Base-by-base conservation (phyloP, 2,797 vertebrate species). In the Paramormyrops hopkinsi region DNA sequence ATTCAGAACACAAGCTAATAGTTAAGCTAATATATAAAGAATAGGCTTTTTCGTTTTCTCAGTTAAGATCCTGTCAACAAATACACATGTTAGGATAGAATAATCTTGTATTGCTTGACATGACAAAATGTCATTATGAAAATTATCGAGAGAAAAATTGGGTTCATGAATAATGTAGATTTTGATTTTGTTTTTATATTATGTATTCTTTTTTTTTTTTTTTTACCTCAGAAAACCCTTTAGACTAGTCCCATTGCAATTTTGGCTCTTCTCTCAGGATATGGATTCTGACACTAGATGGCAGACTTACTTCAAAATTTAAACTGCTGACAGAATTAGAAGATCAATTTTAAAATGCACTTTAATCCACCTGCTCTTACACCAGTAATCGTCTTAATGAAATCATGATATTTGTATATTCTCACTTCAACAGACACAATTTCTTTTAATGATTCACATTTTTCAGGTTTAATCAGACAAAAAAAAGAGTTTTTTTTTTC, bases 281-380 rank as follows among this genome's bases (percentile, higher is more conserved):
- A 37, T 73, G 84, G 0, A n/a, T 83, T 85, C 0, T 0, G 90
- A 91, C 95, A 95, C 92, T 92, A 95, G 95, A 93, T 94, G 95
- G 93, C 95, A 94, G 92, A 91, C 53, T 37, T 12, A 41, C 33
- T 54, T 86, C 25, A 86, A 86, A 37, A 54, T 86, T 86, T 17
- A 19, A 86, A 19, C 14, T 19, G 11, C 25, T 53, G 48, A 14
- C 48, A 25, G n/a, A 11, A 53, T 29, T 25, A 50, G 8, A 22
- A 46, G 44, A 83, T 7, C 44, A 22, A 11, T 84, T 84, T 84
- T 12, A 22, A 48, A 84, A 84, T 50, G 19, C 41, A 29, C n/a
- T 84, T 84, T 22, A 19, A 22, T 48, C 82, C 44, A 48, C 11
- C 4, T 84, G n/a, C 82, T 82, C 17, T n/a, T 4, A 22, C 1